phyloP scores from a whole-genome alignment of 92 coral and sea anemone species.

The Muricea muricata region DNA sequence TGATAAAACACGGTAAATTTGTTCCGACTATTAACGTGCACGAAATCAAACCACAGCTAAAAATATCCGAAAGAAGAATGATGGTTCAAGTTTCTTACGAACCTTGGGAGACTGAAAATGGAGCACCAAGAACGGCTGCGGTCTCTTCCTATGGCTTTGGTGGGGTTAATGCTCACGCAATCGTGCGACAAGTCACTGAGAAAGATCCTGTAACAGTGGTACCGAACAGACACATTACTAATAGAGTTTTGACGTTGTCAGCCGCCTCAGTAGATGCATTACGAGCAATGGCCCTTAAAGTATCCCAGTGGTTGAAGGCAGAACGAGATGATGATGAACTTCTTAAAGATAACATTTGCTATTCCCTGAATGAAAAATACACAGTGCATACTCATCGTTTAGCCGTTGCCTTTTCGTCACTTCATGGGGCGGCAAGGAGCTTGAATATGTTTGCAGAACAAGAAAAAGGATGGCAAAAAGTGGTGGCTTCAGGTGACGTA shows the following conservation, averaged over 20 bases:
- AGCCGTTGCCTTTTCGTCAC: slow-evolving; percentile 49
- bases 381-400: slow-evolving; percentile 63
- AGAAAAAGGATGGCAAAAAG: slow-evolving; percentile 50
- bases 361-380: slow-evolving; percentile 63
- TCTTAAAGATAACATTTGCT: slow-evolving; percentile 52
- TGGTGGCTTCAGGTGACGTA: slow-evolving; percentile 33
- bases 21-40: slow-evolving; percentile 74
- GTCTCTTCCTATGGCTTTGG: slow-evolving; percentile 71
- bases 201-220: background rate
- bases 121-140: slow-evolving; percentile 67
- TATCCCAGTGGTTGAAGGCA: slow-evolving; percentile 28
- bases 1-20: slow-evolving; percentile 70
- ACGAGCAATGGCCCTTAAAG: slow-evolving; percentile 46
- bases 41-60: slow-evolving; percentile 66
- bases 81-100: slow-evolving; percentile 17
- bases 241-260: slow-evolving; percentile 59
- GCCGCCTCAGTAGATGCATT: slow-evolving; percentile 56
- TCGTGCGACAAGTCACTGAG: slow-evolving; percentile 44
- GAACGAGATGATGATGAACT: slow-evolving; percentile 24
- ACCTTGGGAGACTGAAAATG: slow-evolving; percentile 49
- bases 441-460: slow-evolving; percentile 43
- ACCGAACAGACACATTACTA: background rate
- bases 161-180: slow-evolving; percentile 67
- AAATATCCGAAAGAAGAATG: slow-evolving; percentile 61
- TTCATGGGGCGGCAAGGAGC: slow-evolving; percentile 42